Conservation (phyloP, 2,888 invertebrate genomes). For the Chrysopilus asiliformis region DNA sequence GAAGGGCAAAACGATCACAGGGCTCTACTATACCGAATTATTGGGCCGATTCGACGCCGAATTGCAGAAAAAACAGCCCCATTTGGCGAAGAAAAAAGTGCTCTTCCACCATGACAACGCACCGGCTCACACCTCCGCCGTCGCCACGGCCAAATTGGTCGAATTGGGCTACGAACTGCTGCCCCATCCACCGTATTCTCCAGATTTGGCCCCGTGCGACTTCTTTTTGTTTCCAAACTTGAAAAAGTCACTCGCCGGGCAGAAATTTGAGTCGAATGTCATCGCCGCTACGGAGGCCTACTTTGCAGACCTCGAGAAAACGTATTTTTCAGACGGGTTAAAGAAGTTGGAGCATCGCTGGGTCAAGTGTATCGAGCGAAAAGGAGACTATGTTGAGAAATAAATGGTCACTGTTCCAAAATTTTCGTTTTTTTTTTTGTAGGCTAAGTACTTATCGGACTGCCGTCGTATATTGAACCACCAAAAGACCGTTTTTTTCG, state of each 20-base stretch:
- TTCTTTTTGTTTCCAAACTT: slow-evolving; percentile 7
- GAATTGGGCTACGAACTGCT: slow-evolving; percentile 8
- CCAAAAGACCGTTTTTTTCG: no score
- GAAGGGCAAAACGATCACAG: not conserved
- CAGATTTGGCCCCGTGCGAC: slow-evolving; percentile 9
- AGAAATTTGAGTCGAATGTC: slow-evolving; percentile 1
- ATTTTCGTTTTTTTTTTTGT: not conserved
- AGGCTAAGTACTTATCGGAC: not conserved
- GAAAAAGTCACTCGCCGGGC: slow-evolving; percentile 5
- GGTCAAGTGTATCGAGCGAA: slow-evolving; percentile 1
- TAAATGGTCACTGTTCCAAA: not conserved
- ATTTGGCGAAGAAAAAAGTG: slow-evolving; percentile 13
- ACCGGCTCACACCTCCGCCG: slow-evolving; percentile 2
- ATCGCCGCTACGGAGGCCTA: slow-evolving; percentile 1
- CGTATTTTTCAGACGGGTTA: not conserved
- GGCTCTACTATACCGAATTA: slow-evolving; percentile 13
- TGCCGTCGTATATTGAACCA: not conserved
- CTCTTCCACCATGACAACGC: slow-evolving; percentile 8
- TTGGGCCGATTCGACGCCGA: slow-evolving; percentile 13
- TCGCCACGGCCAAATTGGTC: slow-evolving; percentile 4
- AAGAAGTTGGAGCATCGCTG: slow-evolving; percentile 3
- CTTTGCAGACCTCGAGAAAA: not conserved
- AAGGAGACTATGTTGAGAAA: not conserved
- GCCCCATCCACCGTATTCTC: slow-evolving; percentile 10
- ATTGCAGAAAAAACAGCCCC: slow-evolving; percentile 14